Conservation (phyloP, 2,113 vertebrate genomes). For the Marmota monax region DNA sequence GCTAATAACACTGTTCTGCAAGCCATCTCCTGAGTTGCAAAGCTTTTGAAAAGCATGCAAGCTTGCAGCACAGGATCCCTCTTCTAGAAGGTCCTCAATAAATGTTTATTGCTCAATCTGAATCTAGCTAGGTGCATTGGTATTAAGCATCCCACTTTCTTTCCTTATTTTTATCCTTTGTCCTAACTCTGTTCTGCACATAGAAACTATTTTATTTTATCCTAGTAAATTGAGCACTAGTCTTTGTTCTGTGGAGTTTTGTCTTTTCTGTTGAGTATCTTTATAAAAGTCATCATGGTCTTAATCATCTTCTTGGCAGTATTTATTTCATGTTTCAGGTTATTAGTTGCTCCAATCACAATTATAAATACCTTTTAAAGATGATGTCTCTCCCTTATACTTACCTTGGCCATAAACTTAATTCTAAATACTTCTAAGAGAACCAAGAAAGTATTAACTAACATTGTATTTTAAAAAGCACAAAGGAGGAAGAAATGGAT, state of each 20-base stretch:
- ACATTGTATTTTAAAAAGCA: constrained; percentile 43
- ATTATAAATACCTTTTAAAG: constrained; percentile 11
- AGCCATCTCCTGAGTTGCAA: neutral
- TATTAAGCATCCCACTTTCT: neutral
- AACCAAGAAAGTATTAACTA: constrained; percentile 1
- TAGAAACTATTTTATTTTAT: neutral
- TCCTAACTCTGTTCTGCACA: neutral
- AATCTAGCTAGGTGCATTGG: neutral
- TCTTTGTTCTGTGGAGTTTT: neutral
- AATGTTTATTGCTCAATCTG: neutral
- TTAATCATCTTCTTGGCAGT: neutral
- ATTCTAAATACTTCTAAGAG: constrained; percentile 53
- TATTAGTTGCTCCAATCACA: constrained; percentile 25
- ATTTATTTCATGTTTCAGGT: constrained; percentile 49
- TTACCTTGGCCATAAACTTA: neutral
- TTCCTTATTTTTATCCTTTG: neutral
- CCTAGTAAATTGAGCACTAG: neutral
- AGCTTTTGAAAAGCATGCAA: neutral
- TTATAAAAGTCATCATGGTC: neutral
- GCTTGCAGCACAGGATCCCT: too few relatives aligned
- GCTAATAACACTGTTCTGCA: neutral
- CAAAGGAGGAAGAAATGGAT: neutral
- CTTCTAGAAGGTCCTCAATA: neutral
- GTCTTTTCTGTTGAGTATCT: neutral
- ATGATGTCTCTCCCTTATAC: neutral